phyloP scores from a whole-genome alignment of 2,888 invertebrate species.

The Altica lythri region DNA sequence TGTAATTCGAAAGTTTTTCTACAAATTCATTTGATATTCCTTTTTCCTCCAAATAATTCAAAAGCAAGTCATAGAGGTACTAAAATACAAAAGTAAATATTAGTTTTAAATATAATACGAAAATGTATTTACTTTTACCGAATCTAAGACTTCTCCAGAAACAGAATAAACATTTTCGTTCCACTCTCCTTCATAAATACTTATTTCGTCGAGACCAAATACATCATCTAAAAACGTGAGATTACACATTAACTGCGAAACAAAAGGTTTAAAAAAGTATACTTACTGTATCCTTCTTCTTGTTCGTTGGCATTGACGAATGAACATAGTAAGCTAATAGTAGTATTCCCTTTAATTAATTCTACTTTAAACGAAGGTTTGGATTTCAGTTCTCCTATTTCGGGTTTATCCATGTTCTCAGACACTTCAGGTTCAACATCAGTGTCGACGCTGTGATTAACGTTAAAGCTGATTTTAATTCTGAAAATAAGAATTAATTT shows the following conservation, averaged over 20 bases:
- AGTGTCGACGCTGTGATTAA: conserved; percentile 93
- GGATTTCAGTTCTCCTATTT: conserved; percentile 84
- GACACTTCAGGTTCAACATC: conserved; percentile 72
- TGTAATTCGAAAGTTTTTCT: conserved; percentile 83
- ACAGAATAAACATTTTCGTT: conserved; percentile 87
- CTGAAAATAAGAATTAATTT: conserved; percentile 56
- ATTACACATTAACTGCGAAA: too few relatives aligned
- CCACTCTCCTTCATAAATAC: conserved; percentile 86
- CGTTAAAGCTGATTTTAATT: conserved; percentile 82
- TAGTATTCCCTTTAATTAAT: conserved; percentile 75
- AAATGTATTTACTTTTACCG: conserved; percentile 64
- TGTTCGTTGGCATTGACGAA: conserved; percentile 68
- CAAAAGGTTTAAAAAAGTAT: background rate
- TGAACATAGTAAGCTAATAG: conserved; percentile 84
- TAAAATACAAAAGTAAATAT: conserved; percentile 57
- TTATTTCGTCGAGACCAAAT: conserved; percentile 92
- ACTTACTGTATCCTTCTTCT: conserved; percentile 74
- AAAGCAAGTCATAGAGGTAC: conserved; percentile 92
- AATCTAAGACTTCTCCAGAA: conserved; percentile 93
- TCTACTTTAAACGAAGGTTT: conserved; percentile 92
- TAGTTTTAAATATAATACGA: background rate
- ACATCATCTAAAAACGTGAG: conserved; percentile 76
- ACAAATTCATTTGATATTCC: conserved; percentile 93
- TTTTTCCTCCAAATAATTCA: conserved; percentile 95
- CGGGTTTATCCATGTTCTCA: conserved; percentile 69